phyloP scores from a whole-genome alignment of 2,888 invertebrate species.

The Marasmarcha lunaedactyla region DNA sequence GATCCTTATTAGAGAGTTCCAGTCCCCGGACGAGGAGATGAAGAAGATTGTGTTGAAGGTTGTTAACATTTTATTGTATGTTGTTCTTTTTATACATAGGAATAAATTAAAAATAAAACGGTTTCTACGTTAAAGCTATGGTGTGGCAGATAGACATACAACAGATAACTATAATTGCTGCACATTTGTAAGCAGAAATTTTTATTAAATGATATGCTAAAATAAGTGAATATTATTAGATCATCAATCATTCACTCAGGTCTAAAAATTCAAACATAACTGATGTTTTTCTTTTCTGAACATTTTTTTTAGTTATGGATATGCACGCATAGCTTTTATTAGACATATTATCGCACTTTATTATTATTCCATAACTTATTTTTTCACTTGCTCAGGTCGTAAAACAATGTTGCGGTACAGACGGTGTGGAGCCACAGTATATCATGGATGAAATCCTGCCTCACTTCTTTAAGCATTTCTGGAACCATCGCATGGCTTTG shows the following conservation, averaged over 20 bases:
- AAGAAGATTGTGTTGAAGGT: constrained; percentile 99
- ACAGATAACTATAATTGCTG: too few relatives aligned
- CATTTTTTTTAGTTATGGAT: too few relatives aligned
- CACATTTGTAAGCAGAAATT: too few relatives aligned
- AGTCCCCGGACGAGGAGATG: constrained; percentile 99
- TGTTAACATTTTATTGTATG: constrained; percentile 5
- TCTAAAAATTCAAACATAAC: too few relatives aligned
- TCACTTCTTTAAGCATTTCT: constrained; percentile 99
- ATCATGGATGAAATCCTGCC: constrained; percentile 99
- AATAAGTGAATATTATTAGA: too few relatives aligned
- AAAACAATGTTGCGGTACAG: constrained; percentile 99
- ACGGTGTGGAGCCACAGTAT: constrained; percentile 99
- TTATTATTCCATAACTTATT: constrained; percentile 15
- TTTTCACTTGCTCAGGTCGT: constrained; percentile 85
- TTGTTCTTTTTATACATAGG: background rate
- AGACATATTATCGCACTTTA: too few relatives aligned
- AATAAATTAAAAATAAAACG: background rate
- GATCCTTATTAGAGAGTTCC: constrained; percentile 98
- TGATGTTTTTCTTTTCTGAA: too few relatives aligned
- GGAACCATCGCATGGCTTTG: constrained; percentile 99
- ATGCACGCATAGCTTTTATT: too few relatives aligned
- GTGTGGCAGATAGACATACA: too few relatives aligned
- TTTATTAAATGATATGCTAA: too few relatives aligned
- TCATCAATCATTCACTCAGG: too few relatives aligned
- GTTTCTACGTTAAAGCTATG: background rate